A percentile compares a stretch with the other conserved stretches of the same genome.
phyloP scores from a whole-genome alignment of 2,113 vertebrate species.

The Eubucco bourcierii region DNA sequence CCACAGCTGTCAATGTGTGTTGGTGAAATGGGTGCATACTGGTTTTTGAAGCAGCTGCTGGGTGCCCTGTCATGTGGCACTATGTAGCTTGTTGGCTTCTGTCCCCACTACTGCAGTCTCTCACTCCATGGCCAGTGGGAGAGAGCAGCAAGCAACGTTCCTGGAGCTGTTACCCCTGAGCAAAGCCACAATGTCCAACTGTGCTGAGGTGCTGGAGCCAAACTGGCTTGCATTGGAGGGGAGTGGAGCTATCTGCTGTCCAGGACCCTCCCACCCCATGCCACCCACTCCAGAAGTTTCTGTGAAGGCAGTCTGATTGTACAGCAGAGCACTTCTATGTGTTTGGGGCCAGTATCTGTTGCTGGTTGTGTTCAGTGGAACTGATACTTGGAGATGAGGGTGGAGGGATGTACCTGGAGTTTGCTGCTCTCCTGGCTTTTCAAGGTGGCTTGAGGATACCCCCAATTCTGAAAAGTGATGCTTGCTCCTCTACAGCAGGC shows the following conservation, averaged over 20 bases:
- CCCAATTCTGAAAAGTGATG: not conserved
- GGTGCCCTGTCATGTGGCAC: accelerated
- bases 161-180: not conserved
- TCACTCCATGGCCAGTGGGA: not conserved
- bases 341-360: not conserved
- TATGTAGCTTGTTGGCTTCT: not conserved
- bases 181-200: not conserved
- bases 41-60: not conserved
- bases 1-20: accelerated
- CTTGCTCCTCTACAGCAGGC: not conserved
- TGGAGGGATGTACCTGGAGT: not conserved
- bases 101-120: not conserved
- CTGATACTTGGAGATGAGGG: accelerated
- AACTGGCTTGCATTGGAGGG: not conserved
- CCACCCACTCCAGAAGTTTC: not conserved
- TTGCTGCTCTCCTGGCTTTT: not conserved
- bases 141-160: accelerated
- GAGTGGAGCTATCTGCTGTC: not conserved
- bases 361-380: accelerated
- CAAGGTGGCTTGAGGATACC: not conserved
- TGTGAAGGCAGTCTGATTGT: accelerated
- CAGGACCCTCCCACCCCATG: not conserved
- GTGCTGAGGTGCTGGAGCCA: not conserved
- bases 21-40: accelerated
- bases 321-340: accelerated